These are phyloP conservation scores for Drosophila kanapiae DNA, from an alignment of 1,140 invertebrate genomes.

Conservation along the genomic window DNA sequence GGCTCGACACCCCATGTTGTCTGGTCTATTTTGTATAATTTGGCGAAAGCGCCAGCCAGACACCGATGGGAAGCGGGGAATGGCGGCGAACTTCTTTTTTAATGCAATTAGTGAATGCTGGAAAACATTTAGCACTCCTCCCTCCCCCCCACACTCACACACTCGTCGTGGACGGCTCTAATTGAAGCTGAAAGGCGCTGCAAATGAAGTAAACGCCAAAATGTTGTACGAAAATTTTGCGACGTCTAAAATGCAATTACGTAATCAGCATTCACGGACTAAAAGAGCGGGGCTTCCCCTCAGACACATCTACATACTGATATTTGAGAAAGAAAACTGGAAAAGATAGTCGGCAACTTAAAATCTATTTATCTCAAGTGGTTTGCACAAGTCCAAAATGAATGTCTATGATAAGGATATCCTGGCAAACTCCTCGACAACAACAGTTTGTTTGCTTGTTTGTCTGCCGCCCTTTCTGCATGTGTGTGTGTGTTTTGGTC, in stretches of 20 bases:
- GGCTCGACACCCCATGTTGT: conserved; percentile 26
- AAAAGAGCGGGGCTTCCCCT: conserved; percentile 12
- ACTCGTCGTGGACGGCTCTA: conserved; percentile 31
- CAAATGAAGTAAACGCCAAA: conserved; percentile 82
- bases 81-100: conserved; percentile 64
- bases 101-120: conserved; percentile 78
- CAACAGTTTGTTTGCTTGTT: conserved; percentile 46
- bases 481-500: conserved; percentile 58
- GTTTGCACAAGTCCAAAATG: conserved; percentile 55
- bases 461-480: conserved; percentile 21
- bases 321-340: conserved; percentile 2
- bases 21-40: conserved; percentile 74
- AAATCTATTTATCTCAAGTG: conserved; percentile 78
- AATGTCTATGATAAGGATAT: conserved; percentile 39
- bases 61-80: conserved; percentile 24
- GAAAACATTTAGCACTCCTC: conserved; percentile 71
- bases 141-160: conserved; percentile 18
- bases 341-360: conserved; percentile 45
- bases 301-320: background rate
- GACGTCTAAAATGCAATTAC: conserved; percentile 77
- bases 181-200: conserved; percentile 79
- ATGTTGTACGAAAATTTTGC: conserved; percentile 75
- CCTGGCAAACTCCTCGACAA: conserved; percentile 19
- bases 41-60: conserved; percentile 67
- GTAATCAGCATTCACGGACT: conserved; percentile 73